phyloP scores from a whole-genome alignment of 2,888 invertebrate species.

The Drosophila phalerata region DNA sequence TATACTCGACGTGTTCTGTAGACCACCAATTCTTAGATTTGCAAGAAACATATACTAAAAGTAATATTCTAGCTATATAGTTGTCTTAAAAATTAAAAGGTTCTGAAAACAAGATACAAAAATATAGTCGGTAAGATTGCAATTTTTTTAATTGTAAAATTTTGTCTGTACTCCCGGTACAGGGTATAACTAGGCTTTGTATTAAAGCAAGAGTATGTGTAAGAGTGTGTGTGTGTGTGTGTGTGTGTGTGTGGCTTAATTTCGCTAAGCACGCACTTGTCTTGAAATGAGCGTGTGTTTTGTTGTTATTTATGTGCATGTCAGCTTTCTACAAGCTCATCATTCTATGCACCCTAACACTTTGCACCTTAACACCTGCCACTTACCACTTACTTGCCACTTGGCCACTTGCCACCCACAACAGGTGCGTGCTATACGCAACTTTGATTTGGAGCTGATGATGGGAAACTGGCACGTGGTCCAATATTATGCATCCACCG shows the following conservation, averaged over 20 bases:
- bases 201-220: slow-evolving; percentile 8
- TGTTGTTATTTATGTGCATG: slow-evolving; percentile 3
- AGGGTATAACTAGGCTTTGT: slow-evolving; percentile 32
- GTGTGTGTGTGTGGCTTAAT: slow-evolving; percentile 31
- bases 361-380: not conserved
- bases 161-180: not conserved
- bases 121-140: too few relatives aligned
- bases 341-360: slow-evolving; percentile 2
- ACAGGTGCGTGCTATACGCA: slow-evolving; percentile 90
- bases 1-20: too few relatives aligned
- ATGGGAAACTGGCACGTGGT: slow-evolving; percentile 94
- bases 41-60: too few relatives aligned
- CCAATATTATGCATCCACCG: slow-evolving; percentile 95
- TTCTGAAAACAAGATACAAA: too few relatives aligned
- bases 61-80: too few relatives aligned
- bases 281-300: slow-evolving; percentile 13
- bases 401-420: slow-evolving; percentile 1
- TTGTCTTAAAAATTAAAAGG: too few relatives aligned
- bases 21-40: too few relatives aligned
- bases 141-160: too few relatives aligned
- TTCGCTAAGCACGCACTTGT: slow-evolving; percentile 50
- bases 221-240: slow-evolving; percentile 8
- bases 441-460: slow-evolving; percentile 93
- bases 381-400: not conserved
- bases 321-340: slow-evolving; percentile 17